Conservation (phyloP, 2,888 invertebrate genomes). For the Drosophila neotestacea region DNA sequence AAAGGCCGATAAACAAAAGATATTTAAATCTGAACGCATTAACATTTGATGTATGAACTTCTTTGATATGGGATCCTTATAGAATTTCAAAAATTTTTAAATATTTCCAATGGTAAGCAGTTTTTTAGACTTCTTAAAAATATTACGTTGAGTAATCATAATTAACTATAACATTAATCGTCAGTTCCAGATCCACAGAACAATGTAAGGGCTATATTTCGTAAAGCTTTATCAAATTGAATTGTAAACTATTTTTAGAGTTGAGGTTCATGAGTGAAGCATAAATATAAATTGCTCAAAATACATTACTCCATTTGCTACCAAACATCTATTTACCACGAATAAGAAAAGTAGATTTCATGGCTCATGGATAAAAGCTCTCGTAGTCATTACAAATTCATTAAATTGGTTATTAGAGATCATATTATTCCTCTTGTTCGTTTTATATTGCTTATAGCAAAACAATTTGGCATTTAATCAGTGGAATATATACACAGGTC, state of each 20-base stretch:
- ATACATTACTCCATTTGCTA: slow-evolving; percentile 34
- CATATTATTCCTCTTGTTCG: slow-evolving; percentile 11
- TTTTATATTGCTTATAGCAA: slow-evolving; percentile 50
- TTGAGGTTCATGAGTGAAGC: background rate
- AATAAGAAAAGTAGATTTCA: background rate
- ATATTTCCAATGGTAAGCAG: no score
- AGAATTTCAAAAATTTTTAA: background rate
- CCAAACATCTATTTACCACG: slow-evolving; percentile 1
- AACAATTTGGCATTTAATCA: slow-evolving; percentile 66
- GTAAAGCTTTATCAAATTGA: slow-evolving; percentile 7
- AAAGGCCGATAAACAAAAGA: slow-evolving; percentile 15
- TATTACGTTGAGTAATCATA: no score
- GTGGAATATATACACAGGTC: slow-evolving; percentile 28
- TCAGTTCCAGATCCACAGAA: background rate
- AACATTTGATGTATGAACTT: background rate
- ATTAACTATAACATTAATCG: background rate
- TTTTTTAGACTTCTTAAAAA: no score
- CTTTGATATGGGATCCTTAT: background rate
- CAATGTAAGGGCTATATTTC: background rate
- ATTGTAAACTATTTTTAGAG: slow-evolving; percentile 27
- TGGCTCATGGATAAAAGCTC: slow-evolving; percentile 17
- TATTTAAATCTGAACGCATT: background rate
- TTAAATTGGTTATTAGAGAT: slow-evolving; percentile 25
- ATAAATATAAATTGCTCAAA: slow-evolving; percentile 27
- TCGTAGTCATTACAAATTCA: slow-evolving; percentile 38